phyloP scores from a whole-genome alignment of 2,888 invertebrate genomes.

The Oxyteleia sp. region DNA sequence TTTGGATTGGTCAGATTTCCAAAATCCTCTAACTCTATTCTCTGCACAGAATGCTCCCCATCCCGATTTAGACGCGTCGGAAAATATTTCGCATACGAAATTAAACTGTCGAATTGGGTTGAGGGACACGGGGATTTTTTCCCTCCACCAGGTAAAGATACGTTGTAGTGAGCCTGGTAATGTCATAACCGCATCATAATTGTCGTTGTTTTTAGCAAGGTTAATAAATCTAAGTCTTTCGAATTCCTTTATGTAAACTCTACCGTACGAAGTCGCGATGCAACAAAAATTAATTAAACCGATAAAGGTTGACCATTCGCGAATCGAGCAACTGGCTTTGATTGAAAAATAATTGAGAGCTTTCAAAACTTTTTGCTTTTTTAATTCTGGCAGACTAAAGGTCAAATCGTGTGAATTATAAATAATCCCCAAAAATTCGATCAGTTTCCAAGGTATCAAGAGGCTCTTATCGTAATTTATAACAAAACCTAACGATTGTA shows the following conservation, averaged over 20 bases:
- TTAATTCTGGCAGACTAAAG: neutral
- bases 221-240: constrained; percentile 1
- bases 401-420: neutral
- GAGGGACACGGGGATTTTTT: neutral
- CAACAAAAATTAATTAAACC: neutral
- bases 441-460: too few relatives aligned
- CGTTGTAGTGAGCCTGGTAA: neutral
- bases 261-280: neutral
- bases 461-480: too few relatives aligned
- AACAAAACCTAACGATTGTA: too few relatives aligned
- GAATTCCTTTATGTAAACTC: neutral
- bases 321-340: neutral
- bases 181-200: neutral
- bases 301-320: neutral
- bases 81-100: too few relatives aligned
- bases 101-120: too few relatives aligned
- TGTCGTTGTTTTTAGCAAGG: neutral
- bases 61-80: too few relatives aligned
- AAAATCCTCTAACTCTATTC: neutral
- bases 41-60: too few relatives aligned
- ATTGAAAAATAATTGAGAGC: constrained; percentile 1
- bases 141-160: neutral
- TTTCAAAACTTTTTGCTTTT: constrained; percentile 14
- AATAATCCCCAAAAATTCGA: neutral
- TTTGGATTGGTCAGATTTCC: neutral